phyloP scores from a whole-genome alignment of 2,888 invertebrate species.

The Troides aeacus region DNA sequence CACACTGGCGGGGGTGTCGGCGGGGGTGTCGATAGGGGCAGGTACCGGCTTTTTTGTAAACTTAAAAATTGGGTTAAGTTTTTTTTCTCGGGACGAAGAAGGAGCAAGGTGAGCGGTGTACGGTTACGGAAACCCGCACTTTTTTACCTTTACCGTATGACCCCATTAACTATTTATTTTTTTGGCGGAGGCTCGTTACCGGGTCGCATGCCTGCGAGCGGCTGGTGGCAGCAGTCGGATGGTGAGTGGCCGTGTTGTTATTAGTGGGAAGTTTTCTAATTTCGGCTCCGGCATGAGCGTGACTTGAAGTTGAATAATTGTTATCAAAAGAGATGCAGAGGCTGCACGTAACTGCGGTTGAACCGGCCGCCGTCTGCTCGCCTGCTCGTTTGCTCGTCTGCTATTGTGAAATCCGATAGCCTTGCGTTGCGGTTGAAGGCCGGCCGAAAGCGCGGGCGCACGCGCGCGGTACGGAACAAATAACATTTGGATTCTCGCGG shows the following conservation, averaged over 20 bases:
- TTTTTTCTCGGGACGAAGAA: slow-evolving; percentile 68
- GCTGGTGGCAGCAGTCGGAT: not conserved
- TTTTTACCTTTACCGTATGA: slow-evolving; percentile 58
- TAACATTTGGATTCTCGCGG: slow-evolving; percentile 1
- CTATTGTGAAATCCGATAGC: slow-evolving; percentile 69
- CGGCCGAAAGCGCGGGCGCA: slow-evolving; percentile 38
- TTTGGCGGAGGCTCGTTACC: slow-evolving; percentile 55
- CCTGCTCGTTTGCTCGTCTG: slow-evolving; percentile 51
- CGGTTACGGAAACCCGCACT: slow-evolving; percentile 74
- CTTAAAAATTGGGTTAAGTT: slow-evolving; percentile 72
- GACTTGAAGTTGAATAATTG: not conserved
- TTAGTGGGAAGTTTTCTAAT: not conserved
- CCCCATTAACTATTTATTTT: slow-evolving; percentile 61
- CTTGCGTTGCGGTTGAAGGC: slow-evolving; percentile 72
- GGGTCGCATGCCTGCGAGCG: slow-evolving; percentile 54
- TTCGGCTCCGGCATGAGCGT: not conserved
- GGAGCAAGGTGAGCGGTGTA: slow-evolving; percentile 73
- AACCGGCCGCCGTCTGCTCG: slow-evolving; percentile 35
- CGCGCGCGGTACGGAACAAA: slow-evolving; percentile 53
- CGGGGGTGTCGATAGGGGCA: slow-evolving; percentile 60
- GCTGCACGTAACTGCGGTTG: slow-evolving; percentile 44
- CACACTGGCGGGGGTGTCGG: slow-evolving; percentile 62
- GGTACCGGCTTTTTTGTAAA: slow-evolving; percentile 66
- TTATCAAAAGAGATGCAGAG: not conserved
- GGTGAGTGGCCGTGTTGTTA: slow-evolving; percentile 11